These are phyloP conservation scores for Nothura maculosa DNA, from an alignment of 2,797 vertebrate genomes.

Conservation along the genomic window DNA sequence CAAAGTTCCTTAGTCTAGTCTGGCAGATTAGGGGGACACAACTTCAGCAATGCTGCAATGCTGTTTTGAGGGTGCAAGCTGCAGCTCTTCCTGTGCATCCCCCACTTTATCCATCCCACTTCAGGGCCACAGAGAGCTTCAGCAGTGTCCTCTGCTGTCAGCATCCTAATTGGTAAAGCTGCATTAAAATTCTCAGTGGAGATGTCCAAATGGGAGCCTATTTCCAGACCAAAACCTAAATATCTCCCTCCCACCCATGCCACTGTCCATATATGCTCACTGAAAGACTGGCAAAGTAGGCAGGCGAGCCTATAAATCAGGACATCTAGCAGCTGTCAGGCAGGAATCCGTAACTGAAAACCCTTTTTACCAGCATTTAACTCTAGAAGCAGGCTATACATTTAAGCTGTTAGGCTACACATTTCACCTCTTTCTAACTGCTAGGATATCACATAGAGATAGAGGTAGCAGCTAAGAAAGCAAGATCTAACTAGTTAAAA, in stretches of 20 bases:
- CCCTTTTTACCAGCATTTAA: background rate
- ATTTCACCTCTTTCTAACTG: background rate
- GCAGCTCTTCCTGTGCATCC: background rate
- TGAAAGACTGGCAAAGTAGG: background rate
- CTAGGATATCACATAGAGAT: background rate
- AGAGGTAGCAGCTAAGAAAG: background rate
- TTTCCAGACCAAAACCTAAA: background rate
- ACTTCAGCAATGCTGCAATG: background rate
- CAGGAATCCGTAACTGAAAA: background rate
- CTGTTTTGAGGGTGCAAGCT: background rate
- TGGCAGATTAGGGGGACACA: background rate
- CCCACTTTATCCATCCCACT: background rate
- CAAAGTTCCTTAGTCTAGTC: background rate
- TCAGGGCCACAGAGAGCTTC: background rate
- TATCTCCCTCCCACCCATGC: background rate
- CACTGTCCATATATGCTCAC: background rate
- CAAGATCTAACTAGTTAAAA: background rate
- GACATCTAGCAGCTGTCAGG: background rate
- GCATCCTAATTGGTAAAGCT: background rate
- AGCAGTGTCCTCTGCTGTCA: background rate
- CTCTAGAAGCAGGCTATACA: background rate
- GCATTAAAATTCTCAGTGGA: background rate
- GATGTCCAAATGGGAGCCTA: background rate
- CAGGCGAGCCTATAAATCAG: constrained; percentile 3
- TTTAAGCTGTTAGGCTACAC: background rate